Percentiles rank a stretch among this genome's conserved stretches.
Conservation (phyloP, 1,140 invertebrate genomes). For the Frieseomelitta varia region DNA sequence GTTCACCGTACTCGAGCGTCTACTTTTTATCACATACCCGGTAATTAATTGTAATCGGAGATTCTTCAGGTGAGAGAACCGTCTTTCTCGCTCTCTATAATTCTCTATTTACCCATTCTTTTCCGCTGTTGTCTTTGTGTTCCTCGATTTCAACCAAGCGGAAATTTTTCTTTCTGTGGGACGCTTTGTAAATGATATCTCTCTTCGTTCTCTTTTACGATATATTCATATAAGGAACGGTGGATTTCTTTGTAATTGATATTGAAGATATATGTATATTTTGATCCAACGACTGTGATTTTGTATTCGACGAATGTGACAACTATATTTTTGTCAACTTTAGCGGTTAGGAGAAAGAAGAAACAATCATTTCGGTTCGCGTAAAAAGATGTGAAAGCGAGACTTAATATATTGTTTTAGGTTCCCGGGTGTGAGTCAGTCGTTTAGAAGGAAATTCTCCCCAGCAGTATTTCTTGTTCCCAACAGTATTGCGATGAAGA, state of each 20-base stretch:
- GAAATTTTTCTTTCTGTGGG: background rate
- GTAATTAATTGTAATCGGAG: conserved; percentile 67
- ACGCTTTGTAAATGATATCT: too few relatives aligned
- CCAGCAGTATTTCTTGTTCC: too few relatives aligned
- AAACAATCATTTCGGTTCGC: background rate
- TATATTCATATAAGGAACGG: background rate
- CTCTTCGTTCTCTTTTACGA: background rate
- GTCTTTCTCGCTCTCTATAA: background rate
- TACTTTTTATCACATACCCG: conserved; percentile 55
- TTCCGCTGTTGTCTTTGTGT: background rate
- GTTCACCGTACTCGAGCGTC: conserved; percentile 49
- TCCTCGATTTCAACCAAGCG: background rate
- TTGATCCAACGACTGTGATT: background rate
- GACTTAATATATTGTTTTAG: too few relatives aligned
- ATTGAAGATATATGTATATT: background rate
- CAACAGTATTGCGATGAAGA: too few relatives aligned
- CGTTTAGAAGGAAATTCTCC: too few relatives aligned
- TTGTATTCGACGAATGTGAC: background rate
- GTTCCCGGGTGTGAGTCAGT: too few relatives aligned
- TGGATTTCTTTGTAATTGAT: background rate
- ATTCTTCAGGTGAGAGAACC: conserved; percentile 26
- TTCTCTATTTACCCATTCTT: background rate
- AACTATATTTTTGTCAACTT: background rate
- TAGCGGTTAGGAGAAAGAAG: background rate
- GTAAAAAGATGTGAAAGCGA: background rate